Evolutionary conservation across 1,140 invertebrate genomes (phyloP), one percentile per base, ranked within the genome.

Genomic region (Callitettix versicolor): DNA sequence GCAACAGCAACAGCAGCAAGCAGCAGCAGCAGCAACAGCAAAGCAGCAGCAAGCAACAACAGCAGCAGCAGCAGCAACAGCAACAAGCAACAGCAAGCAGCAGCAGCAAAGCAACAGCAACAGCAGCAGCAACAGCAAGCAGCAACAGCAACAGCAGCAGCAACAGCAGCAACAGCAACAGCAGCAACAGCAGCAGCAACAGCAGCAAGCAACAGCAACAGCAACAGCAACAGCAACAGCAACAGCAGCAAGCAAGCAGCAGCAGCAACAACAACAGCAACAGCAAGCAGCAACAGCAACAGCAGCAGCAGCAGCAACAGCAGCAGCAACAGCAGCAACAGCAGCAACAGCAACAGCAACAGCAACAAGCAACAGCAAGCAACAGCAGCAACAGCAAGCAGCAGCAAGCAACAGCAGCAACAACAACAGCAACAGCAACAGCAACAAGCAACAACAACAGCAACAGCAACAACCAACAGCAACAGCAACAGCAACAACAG

Each of bases 381-480:
- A 3, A 18, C 3, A 3, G 38, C n/a, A 11, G 9, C 34, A 38
- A 38, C 34, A 11, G 9, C 9, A 38, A 9, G n/a, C 34, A 11
- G n/a, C 9, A 38, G 34, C 9, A 38, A 11, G 9, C 43, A 12
- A 46, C 9, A 17, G 20, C 9, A 12, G 43, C 9, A 46, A 21
- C 15, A 48, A 21, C 15, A 48, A 21, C 15, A 48, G 46, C n/a
- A 48, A 21, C n/a, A 48, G n/a, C n/a, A n/a, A n/a, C n/a, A n/a
- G n/a, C n/a, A n/a, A n/a, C n/a, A n/a, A n/a, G n/a, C n/a, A n/a
- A 21, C n/a, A 48, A 21, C 15, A 48, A 21, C 15, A 48, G 46
- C 15, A 48, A 21, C 15, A 48, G 46, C n/a, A n/a, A n/a, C n/a
- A n/a, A n/a, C n/a, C n/a, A n/a, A n/a, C n/a, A n/a, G n/a, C n/a